Base-by-base conservation (phyloP, 23 tunicate species). In the Pegea sp. region DNA sequence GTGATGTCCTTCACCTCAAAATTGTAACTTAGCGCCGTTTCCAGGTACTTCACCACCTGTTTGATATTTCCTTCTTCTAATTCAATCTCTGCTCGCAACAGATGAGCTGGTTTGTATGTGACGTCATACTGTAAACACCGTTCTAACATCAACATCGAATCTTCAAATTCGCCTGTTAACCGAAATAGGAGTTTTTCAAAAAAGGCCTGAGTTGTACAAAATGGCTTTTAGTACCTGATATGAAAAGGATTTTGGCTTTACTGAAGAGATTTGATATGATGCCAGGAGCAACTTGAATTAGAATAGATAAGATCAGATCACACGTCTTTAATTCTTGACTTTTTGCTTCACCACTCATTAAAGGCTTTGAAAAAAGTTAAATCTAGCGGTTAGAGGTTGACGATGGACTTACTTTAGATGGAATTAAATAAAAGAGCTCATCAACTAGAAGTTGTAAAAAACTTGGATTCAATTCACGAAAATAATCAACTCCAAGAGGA, bases 21-120 rank as follows among this genome's bases (percentile, higher is more conserved):
- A 42, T 81, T 72, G 44, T 56, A 72, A 42, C 93, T 72, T 1
- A 81, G 81, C 30, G 93, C 93, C 2, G 81, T 42, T 22, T 81
- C 93, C 13, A 81, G 69, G 33, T 61, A 81, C 54, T 81, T 70
- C 0, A 70, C 43, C 26, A 70, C 64, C 6, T 44, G 42, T 4
- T 65, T 24, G 42, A 68, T 53, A 60, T 81, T 81, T 49, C 81
- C 93, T 29, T 48, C 44, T 21, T 81, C 62, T 49, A 62, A 71
- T 34, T 81, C 33, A 44, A 81, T 72, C 31, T 63, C 71, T 22
- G 93, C 93, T 62, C 62, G 33, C 24, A 81, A 60, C 38, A 81
- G 42, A 54, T 81, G 93, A 16, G 75, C 93, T 29, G 68, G 67
- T 29, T 61, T 65, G 60, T 64, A 72, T 8, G 81, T 68, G 20